Evolutionary conservation across 2,888 invertebrate species (phyloP).

Genomic region (Parnassius orleans): DNA sequence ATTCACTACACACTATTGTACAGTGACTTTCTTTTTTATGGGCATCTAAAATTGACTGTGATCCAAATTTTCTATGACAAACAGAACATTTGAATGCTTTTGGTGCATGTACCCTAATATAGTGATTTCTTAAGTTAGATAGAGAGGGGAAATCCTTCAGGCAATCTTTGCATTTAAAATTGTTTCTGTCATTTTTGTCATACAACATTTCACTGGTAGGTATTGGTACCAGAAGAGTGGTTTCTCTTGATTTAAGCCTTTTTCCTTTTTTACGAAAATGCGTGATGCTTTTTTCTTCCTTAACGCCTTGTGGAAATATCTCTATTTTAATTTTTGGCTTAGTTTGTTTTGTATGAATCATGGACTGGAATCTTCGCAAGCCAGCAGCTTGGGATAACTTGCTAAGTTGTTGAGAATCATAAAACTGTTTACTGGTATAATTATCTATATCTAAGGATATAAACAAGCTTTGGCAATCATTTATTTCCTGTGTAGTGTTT

Average conservation of each 20-base stretch:
- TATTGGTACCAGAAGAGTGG: constrained; percentile 33
- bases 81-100: constrained; percentile 50
- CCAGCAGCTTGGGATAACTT: constrained; percentile 36
- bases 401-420: constrained; percentile 40
- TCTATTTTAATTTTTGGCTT: constrained; percentile 29
- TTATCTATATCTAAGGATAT: constrained; percentile 46
- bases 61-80: constrained; percentile 50
- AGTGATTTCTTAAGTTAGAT: constrained; percentile 52
- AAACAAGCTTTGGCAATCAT: constrained; percentile 45
- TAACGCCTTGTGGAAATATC: constrained; percentile 27
- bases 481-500: constrained; percentile 32
- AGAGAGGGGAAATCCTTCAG: constrained; percentile 44
- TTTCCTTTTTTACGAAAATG: constrained; percentile 25
- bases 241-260: constrained; percentile 22
- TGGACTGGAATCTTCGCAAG: constrained; percentile 37
- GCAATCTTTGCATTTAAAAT: constrained; percentile 53
- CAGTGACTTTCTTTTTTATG: constrained; percentile 53
- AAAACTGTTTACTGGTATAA: constrained; percentile 46
- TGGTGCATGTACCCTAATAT: constrained; percentile 53
- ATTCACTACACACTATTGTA: constrained; percentile 51
- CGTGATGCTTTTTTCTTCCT: constrained; percentile 21
- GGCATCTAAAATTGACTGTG: constrained; percentile 40
- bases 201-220: constrained; percentile 47
- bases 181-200: constrained; percentile 39
- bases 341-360: constrained; percentile 31